These are phyloP conservation scores for Ectemnius continuus DNA, from an alignment of 2,888 invertebrate genomes.

Conservation along the genomic window DNA sequence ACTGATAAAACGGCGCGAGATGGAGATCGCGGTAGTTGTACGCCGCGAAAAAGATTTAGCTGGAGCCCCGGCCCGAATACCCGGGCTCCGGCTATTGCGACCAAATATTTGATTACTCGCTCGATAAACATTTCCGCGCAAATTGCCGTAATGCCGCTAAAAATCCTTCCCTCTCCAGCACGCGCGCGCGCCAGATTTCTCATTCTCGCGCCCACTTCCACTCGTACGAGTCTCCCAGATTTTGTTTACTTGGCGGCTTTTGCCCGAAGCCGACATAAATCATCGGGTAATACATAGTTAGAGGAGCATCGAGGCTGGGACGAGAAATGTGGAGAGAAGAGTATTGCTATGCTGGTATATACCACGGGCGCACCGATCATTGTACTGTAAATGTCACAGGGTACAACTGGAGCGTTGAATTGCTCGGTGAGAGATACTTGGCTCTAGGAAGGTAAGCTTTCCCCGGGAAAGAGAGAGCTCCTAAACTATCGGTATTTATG, in stretches of 20 bases:
- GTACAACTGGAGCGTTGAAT: constrained; percentile 4
- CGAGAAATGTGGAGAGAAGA: too few species aligned
- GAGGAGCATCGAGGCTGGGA: too few species aligned
- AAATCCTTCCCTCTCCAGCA: too few species aligned
- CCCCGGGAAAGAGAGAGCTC: background rate
- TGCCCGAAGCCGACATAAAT: too few species aligned
- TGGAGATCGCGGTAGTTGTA: constrained; percentile 42
- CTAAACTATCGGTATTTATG: constrained; percentile 7
- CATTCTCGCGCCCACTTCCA: too few species aligned
- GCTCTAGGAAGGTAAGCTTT: background rate
- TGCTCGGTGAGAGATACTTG: background rate
- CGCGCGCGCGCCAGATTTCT: too few species aligned
- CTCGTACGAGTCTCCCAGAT: too few species aligned
- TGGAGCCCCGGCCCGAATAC: constrained; percentile 12
- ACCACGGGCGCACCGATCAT: background rate
- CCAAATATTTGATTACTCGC: constrained; percentile 20
- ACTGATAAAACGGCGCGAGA: constrained; percentile 65
- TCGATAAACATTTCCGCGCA: constrained; percentile 11
- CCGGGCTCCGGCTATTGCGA: background rate
- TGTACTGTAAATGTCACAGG: constrained; percentile 4
- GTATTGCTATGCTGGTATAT: too few species aligned
- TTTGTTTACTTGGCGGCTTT: too few species aligned
- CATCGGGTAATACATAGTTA: too few species aligned
- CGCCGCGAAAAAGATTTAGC: constrained; percentile 41
- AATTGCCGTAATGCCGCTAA: background rate